Evolutionary conservation across 2,888 invertebrate species (phyloP).

Genomic region (Metopia argyrocephala): DNA sequence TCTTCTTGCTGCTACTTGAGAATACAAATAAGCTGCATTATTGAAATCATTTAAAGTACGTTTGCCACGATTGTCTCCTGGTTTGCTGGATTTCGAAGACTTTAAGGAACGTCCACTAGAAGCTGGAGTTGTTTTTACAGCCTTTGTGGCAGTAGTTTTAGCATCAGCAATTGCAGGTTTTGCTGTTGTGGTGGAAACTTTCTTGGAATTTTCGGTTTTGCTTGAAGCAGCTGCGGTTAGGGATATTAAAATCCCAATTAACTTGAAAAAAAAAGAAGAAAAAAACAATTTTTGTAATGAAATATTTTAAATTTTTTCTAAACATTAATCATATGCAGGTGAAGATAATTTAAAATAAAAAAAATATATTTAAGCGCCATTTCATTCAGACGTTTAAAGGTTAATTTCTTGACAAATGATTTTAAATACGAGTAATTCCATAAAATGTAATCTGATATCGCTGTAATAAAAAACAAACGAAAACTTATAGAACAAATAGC

Average conservation of each 20-base stretch:
- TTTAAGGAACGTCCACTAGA: constrained; percentile 66
- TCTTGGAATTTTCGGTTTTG: constrained; percentile 37
- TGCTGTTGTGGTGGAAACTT: constrained; percentile 1
- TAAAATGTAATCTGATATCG: not conserved
- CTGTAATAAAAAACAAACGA: not conserved
- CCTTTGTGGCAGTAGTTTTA: constrained; percentile 38
- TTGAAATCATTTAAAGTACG: constrained; percentile 76
- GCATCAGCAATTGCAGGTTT: constrained; percentile 29
- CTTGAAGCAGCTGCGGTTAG: constrained; percentile 64
- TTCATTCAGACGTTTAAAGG: not conserved
- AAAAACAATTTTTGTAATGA: not conserved
- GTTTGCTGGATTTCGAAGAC: constrained; percentile 56
- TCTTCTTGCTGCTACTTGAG: constrained; percentile 72
- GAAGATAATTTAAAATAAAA: too few relatives aligned
- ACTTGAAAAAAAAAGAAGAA: constrained; percentile 67
- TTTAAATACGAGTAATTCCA: not conserved
- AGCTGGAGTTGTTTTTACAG: constrained; percentile 51
- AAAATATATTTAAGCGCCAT: too few relatives aligned
- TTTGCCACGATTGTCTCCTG: constrained; percentile 75
- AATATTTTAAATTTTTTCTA: too few relatives aligned
- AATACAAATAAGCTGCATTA: constrained; percentile 73
- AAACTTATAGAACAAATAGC: too few relatives aligned
- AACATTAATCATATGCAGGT: too few relatives aligned
- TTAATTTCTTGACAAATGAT: too few relatives aligned
- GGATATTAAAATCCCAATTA: constrained; percentile 71